These are phyloP conservation scores for Caerostris extrusa DNA, from an alignment of 1,140 invertebrate species.

Conservation along the genomic window DNA sequence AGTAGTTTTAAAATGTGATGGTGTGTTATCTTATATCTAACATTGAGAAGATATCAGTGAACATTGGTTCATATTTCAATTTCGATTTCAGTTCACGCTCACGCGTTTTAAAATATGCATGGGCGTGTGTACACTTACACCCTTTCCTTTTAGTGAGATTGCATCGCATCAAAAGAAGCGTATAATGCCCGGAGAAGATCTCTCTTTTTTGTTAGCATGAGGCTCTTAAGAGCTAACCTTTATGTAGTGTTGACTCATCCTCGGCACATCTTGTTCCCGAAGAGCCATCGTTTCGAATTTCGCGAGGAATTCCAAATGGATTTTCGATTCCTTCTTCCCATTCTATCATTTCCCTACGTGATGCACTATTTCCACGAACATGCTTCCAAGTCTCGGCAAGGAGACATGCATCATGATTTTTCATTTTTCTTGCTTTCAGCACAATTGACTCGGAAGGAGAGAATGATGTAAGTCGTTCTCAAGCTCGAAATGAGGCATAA, in stretches of 20 bases:
- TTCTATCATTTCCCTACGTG: conserved; percentile 60
- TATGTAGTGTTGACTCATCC: conserved; percentile 43
- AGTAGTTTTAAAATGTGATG: no score
- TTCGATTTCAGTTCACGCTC: neutral
- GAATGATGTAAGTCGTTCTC: neutral
- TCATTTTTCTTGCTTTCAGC: neutral
- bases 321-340: neutral
- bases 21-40: neutral
- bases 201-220: neutral
- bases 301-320: conserved; percentile 38
- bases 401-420: neutral
- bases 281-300: conserved; percentile 54
- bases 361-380: neutral
- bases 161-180: neutral
- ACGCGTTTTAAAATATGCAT: neutral
- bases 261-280: conserved; percentile 14
- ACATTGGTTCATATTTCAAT: neutral
- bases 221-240: conserved; percentile 30
- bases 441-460: neutral
- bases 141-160: neutral
- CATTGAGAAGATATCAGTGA: neutral
- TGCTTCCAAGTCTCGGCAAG: neutral
- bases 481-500: neutral
- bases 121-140: neutral
- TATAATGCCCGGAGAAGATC: neutral